Base-by-base conservation (phyloP, 2,113 vertebrate species). In the Atlantisia rogersi region DNA sequence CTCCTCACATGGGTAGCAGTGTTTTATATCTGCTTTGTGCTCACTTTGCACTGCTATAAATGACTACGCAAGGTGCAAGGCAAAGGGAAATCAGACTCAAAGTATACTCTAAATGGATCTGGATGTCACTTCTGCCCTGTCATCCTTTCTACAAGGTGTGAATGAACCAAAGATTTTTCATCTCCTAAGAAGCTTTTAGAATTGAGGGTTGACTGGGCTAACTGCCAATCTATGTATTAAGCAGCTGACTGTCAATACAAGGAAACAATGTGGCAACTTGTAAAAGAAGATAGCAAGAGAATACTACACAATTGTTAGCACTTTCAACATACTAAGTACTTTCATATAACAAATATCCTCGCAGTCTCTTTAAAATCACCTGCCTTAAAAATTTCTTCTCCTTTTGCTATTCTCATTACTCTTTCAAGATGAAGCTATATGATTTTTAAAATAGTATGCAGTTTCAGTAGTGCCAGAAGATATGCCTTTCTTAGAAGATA, bases 61-160 rank as follows among this genome's bases (percentile, higher is more conserved):
- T 92, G 96, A 82, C 88, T 84, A 80, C 88, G 91, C 64, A 94
- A 92, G 80, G 44, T 94, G 71, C 81, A 95, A 95, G 71, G 82
- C 59, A 87, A 85, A 90, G 75, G 70, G 82, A 89, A 95, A 95
- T 91, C 89, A 85, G 70, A 85, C 67, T 90, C 74, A 44, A 71
- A 95, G 60, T 75, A 37, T 56, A 75, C 60, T 83, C 83, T 97
- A 95, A 97, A 83, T 96, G 95, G 89, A 94, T 96, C 87, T 97
- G 82, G 91, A 94, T 96, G 95, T 95, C 89, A 91, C 91, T 96
- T 94, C 79, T 96, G 95, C 91, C 92, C 92, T 96, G 91, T 94
- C 93, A 83, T 95, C 91, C 95, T 97, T 87, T 95, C 71, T 97
- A 97, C 95, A 97, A 97, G 92, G 96, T 97, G 96, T 97, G 94